phyloP scores from a whole-genome alignment of 1,140 invertebrate genomes.

The Dysdera silvatica region DNA sequence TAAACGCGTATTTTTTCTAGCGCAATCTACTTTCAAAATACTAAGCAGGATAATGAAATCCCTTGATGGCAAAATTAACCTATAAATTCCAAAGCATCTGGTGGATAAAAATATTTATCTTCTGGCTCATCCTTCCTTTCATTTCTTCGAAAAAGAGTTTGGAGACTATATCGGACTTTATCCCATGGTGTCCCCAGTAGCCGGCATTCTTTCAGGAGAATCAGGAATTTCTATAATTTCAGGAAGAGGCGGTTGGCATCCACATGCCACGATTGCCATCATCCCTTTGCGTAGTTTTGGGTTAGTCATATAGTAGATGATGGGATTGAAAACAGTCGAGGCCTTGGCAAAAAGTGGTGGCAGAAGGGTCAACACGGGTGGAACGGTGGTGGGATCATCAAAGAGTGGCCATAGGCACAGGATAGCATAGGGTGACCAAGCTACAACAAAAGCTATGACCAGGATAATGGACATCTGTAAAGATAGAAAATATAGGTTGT shows the following conservation, averaged over 20 bases:
- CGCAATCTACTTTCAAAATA: too few relatives aligned
- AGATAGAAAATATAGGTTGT: too few relatives aligned
- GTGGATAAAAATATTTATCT: too few relatives aligned
- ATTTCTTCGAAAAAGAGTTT: too few relatives aligned
- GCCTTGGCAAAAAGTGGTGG: conserved; percentile 70
- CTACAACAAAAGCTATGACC: conserved; percentile 61
- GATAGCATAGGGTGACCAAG: conserved; percentile 67
- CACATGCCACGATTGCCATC: conserved; percentile 1
- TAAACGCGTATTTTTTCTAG: too few relatives aligned
- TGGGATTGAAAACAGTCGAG: conserved; percentile 70
- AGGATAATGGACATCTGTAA: conserved; percentile 46
- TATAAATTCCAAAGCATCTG: too few relatives aligned
- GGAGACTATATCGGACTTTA: too few relatives aligned
- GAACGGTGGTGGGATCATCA: conserved; percentile 38
- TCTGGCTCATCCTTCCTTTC: too few relatives aligned
- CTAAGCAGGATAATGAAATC: too few relatives aligned
- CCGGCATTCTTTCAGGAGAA: conserved; percentile 3
- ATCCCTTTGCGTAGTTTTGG: conserved; percentile 17
- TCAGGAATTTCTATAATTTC: conserved; percentile 21
- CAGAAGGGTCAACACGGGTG: conserved; percentile 55
- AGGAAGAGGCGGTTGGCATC: background rate
- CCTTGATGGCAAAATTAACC: too few relatives aligned
- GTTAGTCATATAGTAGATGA: conserved; percentile 54
- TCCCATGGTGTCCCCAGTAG: background rate
- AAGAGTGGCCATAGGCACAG: conserved; percentile 56